phyloP scores from a whole-genome alignment of 2,888 invertebrate species.

The Euplexia lucipara region DNA sequence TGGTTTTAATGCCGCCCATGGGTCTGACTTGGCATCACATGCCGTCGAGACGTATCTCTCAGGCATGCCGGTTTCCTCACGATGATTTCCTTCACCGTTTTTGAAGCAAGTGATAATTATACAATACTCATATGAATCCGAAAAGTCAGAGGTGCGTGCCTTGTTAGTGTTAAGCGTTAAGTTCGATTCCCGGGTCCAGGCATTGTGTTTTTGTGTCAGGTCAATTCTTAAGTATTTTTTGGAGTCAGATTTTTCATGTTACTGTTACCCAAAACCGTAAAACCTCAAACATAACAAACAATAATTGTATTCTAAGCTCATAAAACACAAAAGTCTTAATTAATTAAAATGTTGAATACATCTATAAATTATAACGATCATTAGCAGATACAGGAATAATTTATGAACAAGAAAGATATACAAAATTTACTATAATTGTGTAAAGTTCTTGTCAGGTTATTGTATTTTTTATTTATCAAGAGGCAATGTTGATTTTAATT shows the following conservation, averaged over 20 bases:
- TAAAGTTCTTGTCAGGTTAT: constrained; percentile 27
- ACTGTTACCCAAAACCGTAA: constrained; percentile 19
- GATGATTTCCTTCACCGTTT: too few species aligned
- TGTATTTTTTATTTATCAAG: constrained; percentile 27
- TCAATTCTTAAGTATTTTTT: too few species aligned
- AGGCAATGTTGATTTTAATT: constrained; percentile 33
- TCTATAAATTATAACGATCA: constrained; percentile 49
- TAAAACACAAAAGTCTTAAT: constrained; percentile 58
- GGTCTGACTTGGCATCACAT: too few species aligned
- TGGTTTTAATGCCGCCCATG: too few species aligned
- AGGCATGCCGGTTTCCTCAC: too few species aligned
- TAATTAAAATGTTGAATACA: constrained; percentile 51
- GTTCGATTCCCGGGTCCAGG: too few species aligned
- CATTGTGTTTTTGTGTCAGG: too few species aligned
- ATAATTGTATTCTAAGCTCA: constrained; percentile 23
- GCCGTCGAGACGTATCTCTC: too few species aligned
- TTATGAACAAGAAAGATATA: constrained; percentile 23
- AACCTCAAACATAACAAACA: constrained; percentile 16
- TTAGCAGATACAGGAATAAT: constrained; percentile 34
- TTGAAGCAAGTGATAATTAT: too few species aligned
- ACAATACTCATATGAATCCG: too few species aligned
- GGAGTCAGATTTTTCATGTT: background rate
- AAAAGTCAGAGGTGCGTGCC: too few species aligned
- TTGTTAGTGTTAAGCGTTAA: too few species aligned
- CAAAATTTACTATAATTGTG: constrained; percentile 16